Base-by-base conservation (phyloP, 1,140 invertebrate species). In the Drosophila athabasca region DNA sequence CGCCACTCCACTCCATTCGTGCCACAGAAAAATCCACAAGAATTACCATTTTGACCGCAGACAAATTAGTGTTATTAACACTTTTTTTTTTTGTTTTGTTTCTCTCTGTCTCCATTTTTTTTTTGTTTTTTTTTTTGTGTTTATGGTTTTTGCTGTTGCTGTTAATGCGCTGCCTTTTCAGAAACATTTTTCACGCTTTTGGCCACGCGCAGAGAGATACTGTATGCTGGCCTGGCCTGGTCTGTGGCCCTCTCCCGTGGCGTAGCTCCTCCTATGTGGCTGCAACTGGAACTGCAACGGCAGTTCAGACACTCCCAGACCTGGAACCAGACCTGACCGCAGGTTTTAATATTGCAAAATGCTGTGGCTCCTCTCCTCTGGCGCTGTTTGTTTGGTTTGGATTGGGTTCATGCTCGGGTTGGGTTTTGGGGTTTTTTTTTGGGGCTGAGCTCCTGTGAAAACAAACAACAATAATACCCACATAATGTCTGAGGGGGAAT, bases 31-130 rank as follows among this genome's bases (percentile, higher is more conserved):
- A 76, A 76, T 76, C 73, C 73, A 76, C 73, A 76, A 76, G 76
- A 76, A 76, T 76, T 76, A 76, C 73, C 73, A 76, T 76, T 76
- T 76, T 76, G 64, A 76, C 73, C 73, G 72, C 73, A 76, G 72
- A 76, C 73, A 76, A 76, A 76, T 76, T 76, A 76, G 73, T 76
- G 73, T 76, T 76, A 76, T 76, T 76, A 76, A 76, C 73, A 76
- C 73, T 76, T 76, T 76, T 75, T 76, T 76, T 65, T 39, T 7
- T 5, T 26, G 3, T 24, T 3, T 24, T 31, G 15, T 35, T 19
- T 39, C 52, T 44, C 39, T 24, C 13, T 13, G 6, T 22, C 22
- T 3, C 31, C 0, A 31, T 11, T 24, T 31, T 62, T 39, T 53
- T 50, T 72, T 26, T 61, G 70, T 49, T 71, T 70, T n/a, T n/a